Percentiles rank a stretch among this genome's conserved stretches.
These are phyloP conservation scores for Cyclophora albipunctata DNA, from an alignment of 2,888 invertebrate species.

Conservation along the genomic window DNA sequence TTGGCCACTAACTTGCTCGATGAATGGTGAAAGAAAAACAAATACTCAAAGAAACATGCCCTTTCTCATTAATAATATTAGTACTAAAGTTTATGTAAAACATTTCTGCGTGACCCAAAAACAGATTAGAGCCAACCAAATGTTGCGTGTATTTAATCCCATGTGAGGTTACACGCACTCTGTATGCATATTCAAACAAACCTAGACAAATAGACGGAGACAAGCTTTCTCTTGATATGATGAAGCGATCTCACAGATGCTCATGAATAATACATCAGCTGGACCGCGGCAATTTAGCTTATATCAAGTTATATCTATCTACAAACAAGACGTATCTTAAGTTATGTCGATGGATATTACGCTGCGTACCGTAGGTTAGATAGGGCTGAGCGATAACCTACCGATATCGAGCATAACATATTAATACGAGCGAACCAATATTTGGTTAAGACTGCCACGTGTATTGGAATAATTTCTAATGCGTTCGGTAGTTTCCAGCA, in stretches of 20 bases:
- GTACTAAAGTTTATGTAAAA: too few species aligned
- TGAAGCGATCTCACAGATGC: slow-evolving; percentile 51
- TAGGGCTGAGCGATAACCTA: slow-evolving; percentile 12
- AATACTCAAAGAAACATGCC: too few species aligned
- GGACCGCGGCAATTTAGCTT: slow-evolving; percentile 51
- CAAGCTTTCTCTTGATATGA: slow-evolving; percentile 42
- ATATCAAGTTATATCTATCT: slow-evolving; percentile 28
- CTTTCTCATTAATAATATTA: too few species aligned
- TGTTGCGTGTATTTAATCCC: slow-evolving; percentile 25
- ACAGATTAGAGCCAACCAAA: slow-evolving; percentile 23
- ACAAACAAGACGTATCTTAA: slow-evolving; percentile 27
- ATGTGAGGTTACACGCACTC: slow-evolving; percentile 19
- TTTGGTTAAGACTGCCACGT: slow-evolving; percentile 2
- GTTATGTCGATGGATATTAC: slow-evolving; percentile 29
- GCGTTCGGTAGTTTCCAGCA: not conserved
- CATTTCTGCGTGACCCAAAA: too few species aligned
- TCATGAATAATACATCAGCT: slow-evolving; percentile 62
- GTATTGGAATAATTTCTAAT: not conserved
- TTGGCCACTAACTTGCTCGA: too few species aligned
- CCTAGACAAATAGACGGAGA: slow-evolving; percentile 44
- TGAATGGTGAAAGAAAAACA: too few species aligned
- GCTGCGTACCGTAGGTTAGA: slow-evolving; percentile 21
- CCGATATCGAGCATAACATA: slow-evolving; percentile 9
- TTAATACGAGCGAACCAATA: slow-evolving; percentile 9
- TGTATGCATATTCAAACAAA: slow-evolving; percentile 40